phyloP scores from a whole-genome alignment of 2,797 vertebrate genomes.

The Falco rusticolus region DNA sequence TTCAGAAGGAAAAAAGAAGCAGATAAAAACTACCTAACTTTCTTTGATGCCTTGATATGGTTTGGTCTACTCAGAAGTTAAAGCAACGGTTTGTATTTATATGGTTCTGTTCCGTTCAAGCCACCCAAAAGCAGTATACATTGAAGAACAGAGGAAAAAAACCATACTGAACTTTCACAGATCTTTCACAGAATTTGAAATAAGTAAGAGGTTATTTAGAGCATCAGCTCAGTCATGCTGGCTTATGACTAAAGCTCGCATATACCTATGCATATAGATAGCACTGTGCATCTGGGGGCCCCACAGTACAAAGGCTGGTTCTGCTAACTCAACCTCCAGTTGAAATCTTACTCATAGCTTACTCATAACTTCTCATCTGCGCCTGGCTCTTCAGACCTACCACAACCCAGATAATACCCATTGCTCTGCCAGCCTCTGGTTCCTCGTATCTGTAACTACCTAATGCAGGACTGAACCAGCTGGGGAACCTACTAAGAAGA shows the following conservation, averaged over 20 bases:
- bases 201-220: not conserved
- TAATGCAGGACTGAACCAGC: not conserved
- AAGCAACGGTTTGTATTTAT: not conserved
- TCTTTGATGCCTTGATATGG: not conserved
- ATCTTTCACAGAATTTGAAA: not conserved
- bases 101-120: not conserved
- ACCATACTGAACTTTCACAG: not conserved
- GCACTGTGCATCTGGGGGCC: not conserved
- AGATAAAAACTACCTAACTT: not conserved
- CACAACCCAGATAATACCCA: not conserved
- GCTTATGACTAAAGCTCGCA: not conserved
- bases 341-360: not conserved
- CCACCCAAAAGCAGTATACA: not conserved
- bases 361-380: not conserved
- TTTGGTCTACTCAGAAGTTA: not conserved
- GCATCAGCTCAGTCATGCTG: not conserved
- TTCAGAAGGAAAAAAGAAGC: not conserved
- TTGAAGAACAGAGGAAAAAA: not conserved
- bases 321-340: not conserved
- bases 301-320: not conserved
- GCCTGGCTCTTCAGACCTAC: not conserved
- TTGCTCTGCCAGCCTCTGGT: not conserved
- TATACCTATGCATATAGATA: not conserved
- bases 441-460: not conserved
- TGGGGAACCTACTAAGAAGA: not conserved